Evolutionary conservation across 2,888 invertebrate species (phyloP), one percentile per base, ranked within the genome.

Genomic region (Merodon equestris): DNA sequence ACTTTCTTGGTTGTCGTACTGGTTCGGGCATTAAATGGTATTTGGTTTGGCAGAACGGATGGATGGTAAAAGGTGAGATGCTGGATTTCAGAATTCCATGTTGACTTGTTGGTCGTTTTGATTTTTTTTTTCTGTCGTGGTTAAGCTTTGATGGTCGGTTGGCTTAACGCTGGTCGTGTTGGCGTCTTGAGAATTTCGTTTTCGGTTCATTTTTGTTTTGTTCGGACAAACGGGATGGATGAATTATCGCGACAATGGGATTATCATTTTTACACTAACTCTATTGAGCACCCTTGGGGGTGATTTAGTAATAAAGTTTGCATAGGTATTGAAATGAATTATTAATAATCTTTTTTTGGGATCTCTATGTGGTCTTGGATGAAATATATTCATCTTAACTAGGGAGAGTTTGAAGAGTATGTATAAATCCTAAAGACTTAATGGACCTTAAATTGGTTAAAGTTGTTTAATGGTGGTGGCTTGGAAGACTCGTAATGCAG

Each of bases 191-290:
- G 27, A 27, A 27, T 27, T 27, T 27, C 3, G 15, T 45, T 45
- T 9, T 14, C 14, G 15, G 40, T 57, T 60, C 7, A 13, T 60
- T n/a, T n/a, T n/a, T n/a, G n/a, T n/a, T n/a, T 57, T 42, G 14
- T 7, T 19, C 10, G 54, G 48, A 42, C 60, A 4, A 54, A 19
- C 36, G 54, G 34, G 47, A 66, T 45, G 10, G 61, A 84, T 87
- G 88, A 87, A 86, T 88, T 87, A 87, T 87, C 87, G 86, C 85
- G 87, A 87, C 87, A 87, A 84, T 85, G 85, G 87, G 88, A 87
- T 87, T 87, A 87, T 87, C 87, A 88, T 87, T 87, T 88, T 88
- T 88, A 86, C 85, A 87, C 86, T 85, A 83, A 64, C 68, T 74
- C 54, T 34, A 48, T 13, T 7, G 3, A 45, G 63, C 61, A 27